phyloP scores from a whole-genome alignment of 2,113 vertebrate species.

The Oreotrochilus melanogaster region DNA sequence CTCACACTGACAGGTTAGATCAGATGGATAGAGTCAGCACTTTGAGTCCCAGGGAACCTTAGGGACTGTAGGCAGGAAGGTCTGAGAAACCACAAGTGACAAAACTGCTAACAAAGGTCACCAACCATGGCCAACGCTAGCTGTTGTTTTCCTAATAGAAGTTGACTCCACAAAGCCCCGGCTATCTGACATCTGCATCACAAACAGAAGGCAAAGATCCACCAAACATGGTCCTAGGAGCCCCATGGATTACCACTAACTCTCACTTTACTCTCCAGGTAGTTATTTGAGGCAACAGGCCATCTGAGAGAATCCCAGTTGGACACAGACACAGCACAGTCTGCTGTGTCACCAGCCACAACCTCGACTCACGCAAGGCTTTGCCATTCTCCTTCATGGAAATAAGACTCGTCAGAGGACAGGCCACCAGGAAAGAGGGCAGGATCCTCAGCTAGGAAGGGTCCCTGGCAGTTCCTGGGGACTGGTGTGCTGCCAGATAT shows the following conservation, averaged over 20 bases:
- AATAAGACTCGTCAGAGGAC: not conserved
- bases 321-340: accelerated
- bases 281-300: not conserved
- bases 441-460: not conserved
- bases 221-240: not conserved
- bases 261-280: not conserved
- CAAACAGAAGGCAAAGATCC: not conserved
- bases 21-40: not conserved
- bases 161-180: not conserved
- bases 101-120: not conserved
- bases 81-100: not conserved
- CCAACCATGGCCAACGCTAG: not conserved
- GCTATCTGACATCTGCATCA: not conserved
- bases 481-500: not conserved
- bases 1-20: not conserved
- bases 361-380: not conserved
- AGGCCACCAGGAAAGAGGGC: not conserved
- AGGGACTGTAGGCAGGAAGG: not conserved
- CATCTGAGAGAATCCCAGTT: not conserved
- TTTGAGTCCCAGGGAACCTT: not conserved
- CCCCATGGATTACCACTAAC: not conserved
- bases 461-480: accelerated
- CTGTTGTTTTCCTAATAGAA: not conserved
- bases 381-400: not conserved
- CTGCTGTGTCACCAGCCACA: not conserved